Evolutionary conservation across 1,140 invertebrate species (phyloP).

Genomic region (Ceratina australensis): DNA sequence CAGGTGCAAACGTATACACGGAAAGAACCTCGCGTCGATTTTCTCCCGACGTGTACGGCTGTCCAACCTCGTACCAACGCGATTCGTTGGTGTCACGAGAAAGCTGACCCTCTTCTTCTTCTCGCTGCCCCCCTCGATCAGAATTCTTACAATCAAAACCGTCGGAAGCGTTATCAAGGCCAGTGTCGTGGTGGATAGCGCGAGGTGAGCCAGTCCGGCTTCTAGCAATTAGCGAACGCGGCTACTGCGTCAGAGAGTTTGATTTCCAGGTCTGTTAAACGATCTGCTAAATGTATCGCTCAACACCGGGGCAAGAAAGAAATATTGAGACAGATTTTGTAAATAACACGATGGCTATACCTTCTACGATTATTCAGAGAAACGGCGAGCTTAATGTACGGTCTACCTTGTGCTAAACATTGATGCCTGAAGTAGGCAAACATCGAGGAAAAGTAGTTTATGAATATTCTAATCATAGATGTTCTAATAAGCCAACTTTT

Average conservation of each 20-base stretch:
- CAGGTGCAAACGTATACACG: conserved; percentile 31
- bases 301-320: too few species aligned
- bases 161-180: conserved; percentile 39
- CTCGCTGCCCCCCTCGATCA: background rate
- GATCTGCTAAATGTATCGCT: background rate
- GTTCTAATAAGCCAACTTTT: too few species aligned
- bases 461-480: too few species aligned
- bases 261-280: background rate
- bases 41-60: background rate
- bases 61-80: conserved; percentile 6
- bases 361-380: too few species aligned
- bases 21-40: background rate
- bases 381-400: too few species aligned
- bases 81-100: conserved; percentile 24
- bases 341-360: too few species aligned
- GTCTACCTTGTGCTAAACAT: too few species aligned
- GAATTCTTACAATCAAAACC: conserved; percentile 9
- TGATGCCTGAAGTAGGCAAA: too few species aligned
- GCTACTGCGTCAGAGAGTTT: background rate
- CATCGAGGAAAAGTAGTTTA: too few species aligned
- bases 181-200: background rate
- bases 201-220: conserved; percentile 27
- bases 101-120: conserved; percentile 32
- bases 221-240: conserved; percentile 15
- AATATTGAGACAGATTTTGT: too few species aligned